phyloP scores from a whole-genome alignment of 2,797 vertebrate genomes.

The Dryobates pubescens region DNA sequence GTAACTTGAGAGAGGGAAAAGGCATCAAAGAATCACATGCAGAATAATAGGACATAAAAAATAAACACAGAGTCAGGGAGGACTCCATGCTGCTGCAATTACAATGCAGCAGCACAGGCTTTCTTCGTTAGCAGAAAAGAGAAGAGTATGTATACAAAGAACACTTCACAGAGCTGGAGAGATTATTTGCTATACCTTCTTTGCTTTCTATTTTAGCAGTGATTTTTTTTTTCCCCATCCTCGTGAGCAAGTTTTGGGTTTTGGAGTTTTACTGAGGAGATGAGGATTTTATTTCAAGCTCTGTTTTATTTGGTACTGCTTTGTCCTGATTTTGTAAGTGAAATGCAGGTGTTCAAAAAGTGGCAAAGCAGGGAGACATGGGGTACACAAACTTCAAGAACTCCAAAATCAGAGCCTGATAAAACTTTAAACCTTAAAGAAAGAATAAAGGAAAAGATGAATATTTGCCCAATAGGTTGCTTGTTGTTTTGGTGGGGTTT shows the following conservation, averaged over 20 bases:
- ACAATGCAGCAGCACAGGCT: background rate
- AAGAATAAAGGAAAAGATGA: background rate
- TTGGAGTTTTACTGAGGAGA: background rate
- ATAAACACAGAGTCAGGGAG: background rate
- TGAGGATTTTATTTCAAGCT: conserved; percentile 9
- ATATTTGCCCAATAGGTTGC: background rate
- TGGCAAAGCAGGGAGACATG: background rate
- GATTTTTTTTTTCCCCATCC: background rate
- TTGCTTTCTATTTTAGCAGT: background rate
- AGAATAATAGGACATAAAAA: background rate
- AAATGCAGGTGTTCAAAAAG: background rate
- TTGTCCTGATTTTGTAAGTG: background rate
- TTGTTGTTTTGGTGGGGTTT: background rate
- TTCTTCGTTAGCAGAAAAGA: background rate
- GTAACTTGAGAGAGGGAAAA: background rate
- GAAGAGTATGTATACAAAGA: background rate
- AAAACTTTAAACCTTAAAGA: background rate
- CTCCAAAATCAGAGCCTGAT: background rate
- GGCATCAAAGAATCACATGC: background rate
- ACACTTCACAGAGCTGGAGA: background rate
- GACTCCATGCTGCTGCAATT: background rate
- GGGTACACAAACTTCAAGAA: background rate
- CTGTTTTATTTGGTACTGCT: background rate
- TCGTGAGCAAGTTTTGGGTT: background rate
- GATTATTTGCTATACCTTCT: background rate